Evolutionary conservation across 1,140 invertebrate genomes (phyloP), one percentile per base, ranked within the genome.

Genomic region (Cheumatopsyche charites): DNA sequence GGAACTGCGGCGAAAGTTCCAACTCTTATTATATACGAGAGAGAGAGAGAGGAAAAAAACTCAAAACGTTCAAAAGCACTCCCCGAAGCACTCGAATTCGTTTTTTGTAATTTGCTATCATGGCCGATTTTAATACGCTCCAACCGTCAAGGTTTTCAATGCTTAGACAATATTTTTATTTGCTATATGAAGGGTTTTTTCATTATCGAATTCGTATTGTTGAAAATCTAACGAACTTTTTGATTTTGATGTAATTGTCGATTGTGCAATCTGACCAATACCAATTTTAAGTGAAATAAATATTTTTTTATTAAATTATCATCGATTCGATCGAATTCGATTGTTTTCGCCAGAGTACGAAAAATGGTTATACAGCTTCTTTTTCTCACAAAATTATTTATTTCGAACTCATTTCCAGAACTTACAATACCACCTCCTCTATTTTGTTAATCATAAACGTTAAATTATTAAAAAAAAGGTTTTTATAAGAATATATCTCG

Each of bases 91-190:
- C 63, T 66, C 43, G 41, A 66, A 66, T 29, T 66, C 41, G 23
- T 47, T 66, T 36, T n/a, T 23, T 12, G 41, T 47, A 47, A 45
- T 47, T 66, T 66, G 36, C 41, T 26, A 66, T 66, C 43, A 47
- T 26, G 55, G 13, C 11, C 47, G 47, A 19, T 52, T 52, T 52
- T 52, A 17, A 17, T 52, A 15, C 19, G n/a, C 47, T 52, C 47
- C 47, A 52, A 52, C 47, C 47, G 47, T 19, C 47, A 19, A 52
- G 47, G n/a, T 52, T 52, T 17, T 19, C 19, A 52, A 19, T 26
- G 23, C 13, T 19, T 12, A 58, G 55, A 58, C 55, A 58, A 58
- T 58, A n/a, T 58, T 4, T 25, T 58, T 58, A 3, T 3, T 36
- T 9, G 29, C 25, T 58, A 25, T 23, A 11, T 2, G 47, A 52